Base-by-base conservation (phyloP, 1,140 invertebrate species). In the Musca vetustissima region DNA sequence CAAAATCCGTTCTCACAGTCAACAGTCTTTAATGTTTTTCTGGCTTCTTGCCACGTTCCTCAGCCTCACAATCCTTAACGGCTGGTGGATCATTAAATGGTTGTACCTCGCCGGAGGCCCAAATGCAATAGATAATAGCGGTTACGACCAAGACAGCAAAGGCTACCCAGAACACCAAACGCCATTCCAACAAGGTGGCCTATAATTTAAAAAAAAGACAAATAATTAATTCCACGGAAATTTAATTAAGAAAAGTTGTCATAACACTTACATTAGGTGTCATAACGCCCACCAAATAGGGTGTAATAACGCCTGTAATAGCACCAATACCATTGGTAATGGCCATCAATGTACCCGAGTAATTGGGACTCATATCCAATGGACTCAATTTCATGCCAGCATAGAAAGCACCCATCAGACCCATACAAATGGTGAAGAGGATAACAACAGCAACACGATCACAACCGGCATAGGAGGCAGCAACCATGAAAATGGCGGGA, bases 251-350 rank as follows among this genome's bases (percentile, higher is more conserved):
- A n/a, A n/a, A n/a, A n/a, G n/a, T 43, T 9, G 6, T 43, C 36
- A 21, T 2, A 43, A 15, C 19, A 86, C 86, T 88, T 83, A 90
- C 89, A 82, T 92, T 86, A 74, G 88, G 87, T 57, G 91, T 93
- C 70, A 95, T 85, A 6, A 89, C 84, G 65, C 92, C 92, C 32
- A 93, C 90, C 19, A 95, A 83, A 76, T 89, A 89, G 0, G 94
- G 93, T 22, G 89, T 89, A 1, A 94, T 82, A 53, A 95, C 93
- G 11, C 91, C 93, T 55, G 92, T 90, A 4, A 94, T 85, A 0
- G 92, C 92, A 9, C 92, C 93, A 69, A 93, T 89, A 1, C 92
- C 92, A 78, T 95, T 95, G 0, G 93, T 92, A 47, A 95, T 86
- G 1, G 92, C 93, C 86, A 94, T 94, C 28, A 93, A 83, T 2